Conservation (phyloP, 2,888 invertebrate genomes). For the Leptopilina syphax region DNA sequence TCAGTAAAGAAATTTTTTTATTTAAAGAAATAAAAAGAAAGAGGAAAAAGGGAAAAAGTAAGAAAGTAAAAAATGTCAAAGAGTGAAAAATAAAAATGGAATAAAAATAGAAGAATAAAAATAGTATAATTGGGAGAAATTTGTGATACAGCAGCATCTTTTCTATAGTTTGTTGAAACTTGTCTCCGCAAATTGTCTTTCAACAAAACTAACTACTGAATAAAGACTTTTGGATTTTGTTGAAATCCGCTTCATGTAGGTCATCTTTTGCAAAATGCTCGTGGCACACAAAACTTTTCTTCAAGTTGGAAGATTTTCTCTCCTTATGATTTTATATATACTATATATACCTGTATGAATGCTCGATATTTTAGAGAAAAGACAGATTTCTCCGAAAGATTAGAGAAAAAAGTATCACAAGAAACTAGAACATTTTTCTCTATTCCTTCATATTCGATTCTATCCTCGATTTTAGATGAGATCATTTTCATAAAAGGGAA, state of each 20-base stretch:
- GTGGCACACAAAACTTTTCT: conserved; percentile 74
- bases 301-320: conserved; percentile 75
- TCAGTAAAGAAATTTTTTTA: too few relatives aligned
- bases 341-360: conserved; percentile 64
- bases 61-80: too few relatives aligned
- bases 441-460: conserved; percentile 56
- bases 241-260: conserved; percentile 77
- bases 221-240: conserved; percentile 57
- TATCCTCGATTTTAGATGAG: too few relatives aligned
- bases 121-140: too few relatives aligned
- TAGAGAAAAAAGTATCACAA: conserved; percentile 78
- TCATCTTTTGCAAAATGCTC: conserved; percentile 76
- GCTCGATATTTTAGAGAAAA: conserved; percentile 75
- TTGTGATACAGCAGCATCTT: conserved; percentile 58
- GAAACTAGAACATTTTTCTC: conserved; percentile 54
- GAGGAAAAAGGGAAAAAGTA: too few relatives aligned
- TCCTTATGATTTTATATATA: conserved; percentile 60
- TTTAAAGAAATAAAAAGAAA: too few relatives aligned
- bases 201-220: conserved; percentile 46
- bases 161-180: conserved; percentile 48
- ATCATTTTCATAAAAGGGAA: too few relatives aligned
- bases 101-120: too few relatives aligned
- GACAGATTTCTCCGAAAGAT: conserved; percentile 79
- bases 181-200: conserved; percentile 56
- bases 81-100: too few relatives aligned